Conservation (phyloP, 2,113 vertebrate genomes). For the Epinephelus lanceolatus region DNA sequence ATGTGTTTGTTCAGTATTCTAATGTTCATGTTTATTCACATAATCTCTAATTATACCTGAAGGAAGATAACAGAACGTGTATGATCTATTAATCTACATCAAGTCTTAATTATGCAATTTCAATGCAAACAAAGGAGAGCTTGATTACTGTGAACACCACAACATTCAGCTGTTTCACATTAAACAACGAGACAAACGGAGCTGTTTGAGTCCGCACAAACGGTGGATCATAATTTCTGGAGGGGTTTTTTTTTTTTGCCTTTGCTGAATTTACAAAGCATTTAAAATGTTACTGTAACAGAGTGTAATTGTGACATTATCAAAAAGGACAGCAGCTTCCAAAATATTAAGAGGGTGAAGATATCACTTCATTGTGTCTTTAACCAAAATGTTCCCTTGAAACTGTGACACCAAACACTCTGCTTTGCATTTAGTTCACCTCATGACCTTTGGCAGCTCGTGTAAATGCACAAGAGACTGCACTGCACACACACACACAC, state of each 20-base stretch:
- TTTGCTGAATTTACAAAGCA: not conserved
- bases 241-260: not conserved
- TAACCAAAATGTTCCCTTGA: not conserved
- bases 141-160: not conserved
- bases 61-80: not conserved
- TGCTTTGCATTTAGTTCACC: too few relatives aligned
- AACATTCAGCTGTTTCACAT: not conserved
- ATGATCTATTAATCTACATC: conserved; percentile 2
- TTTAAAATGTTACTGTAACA: too few relatives aligned
- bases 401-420: too few relatives aligned
- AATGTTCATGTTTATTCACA: not conserved
- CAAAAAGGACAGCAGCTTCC: too few relatives aligned
- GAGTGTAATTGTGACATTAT: too few relatives aligned
- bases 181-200: not conserved
- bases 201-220: too few relatives aligned
- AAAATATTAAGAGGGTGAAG: not conserved
- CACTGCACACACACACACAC: too few relatives aligned
- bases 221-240: too few relatives aligned
- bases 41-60: not conserved
- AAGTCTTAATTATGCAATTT: not conserved
- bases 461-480: too few relatives aligned
- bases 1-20: not conserved
- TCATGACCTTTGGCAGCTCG: too few relatives aligned
- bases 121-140: not conserved
- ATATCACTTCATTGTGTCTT: not conserved